Evolutionary conservation across 1,140 invertebrate species (phyloP).

Genomic region (Zaprionus kolodkinae): DNA sequence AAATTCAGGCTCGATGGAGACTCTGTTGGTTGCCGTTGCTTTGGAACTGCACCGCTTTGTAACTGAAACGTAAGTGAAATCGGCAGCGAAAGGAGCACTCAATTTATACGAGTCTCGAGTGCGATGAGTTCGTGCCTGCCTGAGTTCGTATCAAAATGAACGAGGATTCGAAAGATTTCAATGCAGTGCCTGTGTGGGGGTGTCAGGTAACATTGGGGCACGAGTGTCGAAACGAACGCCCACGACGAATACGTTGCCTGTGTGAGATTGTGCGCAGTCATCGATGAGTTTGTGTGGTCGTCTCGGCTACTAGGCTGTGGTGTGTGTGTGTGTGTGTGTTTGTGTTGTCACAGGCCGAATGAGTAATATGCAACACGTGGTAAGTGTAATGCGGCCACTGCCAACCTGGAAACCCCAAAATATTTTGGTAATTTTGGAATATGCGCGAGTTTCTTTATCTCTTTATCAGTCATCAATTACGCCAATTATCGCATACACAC

Average conservation of each 20-base stretch:
- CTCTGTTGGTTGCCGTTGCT: constrained; percentile 15
- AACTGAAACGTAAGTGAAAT: constrained; percentile 78
- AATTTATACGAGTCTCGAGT: constrained; percentile 65
- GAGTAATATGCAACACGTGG: constrained; percentile 75
- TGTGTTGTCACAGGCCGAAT: constrained; percentile 39
- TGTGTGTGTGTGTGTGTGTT: constrained; percentile 1
- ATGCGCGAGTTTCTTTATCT: constrained; percentile 16
- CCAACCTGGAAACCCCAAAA: not conserved
- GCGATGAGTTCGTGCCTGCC: constrained; percentile 27
- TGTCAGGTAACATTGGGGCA: constrained; percentile 9
- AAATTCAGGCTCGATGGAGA: not conserved
- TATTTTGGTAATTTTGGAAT: constrained; percentile 23
- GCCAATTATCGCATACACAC: constrained; percentile 58
- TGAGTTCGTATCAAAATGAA: constrained; percentile 39
- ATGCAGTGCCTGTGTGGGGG: constrained; percentile 20
- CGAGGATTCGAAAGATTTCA: constrained; percentile 80
- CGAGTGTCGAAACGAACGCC: constrained; percentile 45
- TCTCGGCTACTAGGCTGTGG: constrained; percentile 6
- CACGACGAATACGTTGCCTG: constrained; percentile 39
- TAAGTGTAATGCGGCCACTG: not conserved
- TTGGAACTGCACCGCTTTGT: constrained; percentile 66
- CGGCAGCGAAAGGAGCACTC: constrained; percentile 59
- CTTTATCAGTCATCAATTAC: constrained; percentile 71
- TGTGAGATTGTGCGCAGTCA: constrained; percentile 71
- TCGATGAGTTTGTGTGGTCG: constrained; percentile 56